Evolutionary conservation across 1,140 invertebrate species (phyloP).

Genomic region (Bombyx mori): DNA sequence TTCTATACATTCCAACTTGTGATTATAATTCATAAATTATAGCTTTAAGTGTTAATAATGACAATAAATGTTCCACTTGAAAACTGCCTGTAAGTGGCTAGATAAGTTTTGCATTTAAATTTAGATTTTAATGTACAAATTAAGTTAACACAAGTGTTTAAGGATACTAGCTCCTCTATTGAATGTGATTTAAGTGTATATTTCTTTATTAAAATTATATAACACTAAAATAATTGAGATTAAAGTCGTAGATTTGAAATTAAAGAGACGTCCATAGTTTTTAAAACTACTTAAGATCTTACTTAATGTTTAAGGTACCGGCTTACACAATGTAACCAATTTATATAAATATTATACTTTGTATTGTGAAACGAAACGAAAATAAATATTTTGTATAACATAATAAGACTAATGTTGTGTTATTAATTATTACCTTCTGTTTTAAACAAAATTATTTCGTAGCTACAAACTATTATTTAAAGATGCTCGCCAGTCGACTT

Average conservation of each 20-base stretch:
- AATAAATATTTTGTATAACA: conserved; percentile 16
- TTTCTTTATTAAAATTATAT: conserved; percentile 19
- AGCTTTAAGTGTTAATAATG: conserved; percentile 26
- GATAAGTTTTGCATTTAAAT: conserved; percentile 57
- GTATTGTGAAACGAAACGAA: conserved; percentile 17
- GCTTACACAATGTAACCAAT: conserved; percentile 12
- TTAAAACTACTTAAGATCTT: conserved; percentile 10
- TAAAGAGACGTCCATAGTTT: conserved; percentile 27
- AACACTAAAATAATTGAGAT: conserved; percentile 19
- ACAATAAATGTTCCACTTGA: conserved; percentile 44
- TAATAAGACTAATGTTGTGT: background rate
- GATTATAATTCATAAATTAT: conserved; percentile 29
- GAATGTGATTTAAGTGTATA: conserved; percentile 51
- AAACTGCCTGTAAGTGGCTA: conserved; percentile 31
- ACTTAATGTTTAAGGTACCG: conserved; percentile 1
- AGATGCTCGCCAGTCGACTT: no score
- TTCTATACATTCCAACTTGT: conserved; percentile 36
- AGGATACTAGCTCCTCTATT: conserved; percentile 36
- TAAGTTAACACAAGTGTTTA: conserved; percentile 47
- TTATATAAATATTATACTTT: conserved; percentile 17
- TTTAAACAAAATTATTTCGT: background rate
- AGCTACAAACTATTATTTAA: background rate
- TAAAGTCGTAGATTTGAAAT: conserved; percentile 10
- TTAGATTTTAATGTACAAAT: conserved; percentile 61
- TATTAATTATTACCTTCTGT: background rate